These are phyloP conservation scores for Entelurus aequoreus DNA, from an alignment of 2,113 vertebrate genomes.

Conservation along the genomic window DNA sequence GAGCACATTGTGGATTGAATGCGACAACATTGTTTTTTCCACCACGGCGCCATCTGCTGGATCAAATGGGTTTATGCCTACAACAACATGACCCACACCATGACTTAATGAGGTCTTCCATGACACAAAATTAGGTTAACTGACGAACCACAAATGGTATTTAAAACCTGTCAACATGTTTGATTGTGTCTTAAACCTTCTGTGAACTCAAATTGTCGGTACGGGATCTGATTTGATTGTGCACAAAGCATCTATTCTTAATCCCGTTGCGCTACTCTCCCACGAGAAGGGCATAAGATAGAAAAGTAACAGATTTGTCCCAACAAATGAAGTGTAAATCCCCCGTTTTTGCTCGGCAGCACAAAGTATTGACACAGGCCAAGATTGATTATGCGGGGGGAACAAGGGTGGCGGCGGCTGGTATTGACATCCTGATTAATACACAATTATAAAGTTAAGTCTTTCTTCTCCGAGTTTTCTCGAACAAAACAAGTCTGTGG, in stretches of 20 bases:
- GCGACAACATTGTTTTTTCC: too few species aligned
- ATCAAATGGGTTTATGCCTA: too few species aligned
- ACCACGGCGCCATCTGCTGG: too few species aligned
- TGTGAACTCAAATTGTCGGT: too few species aligned
- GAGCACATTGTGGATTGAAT: too few species aligned
- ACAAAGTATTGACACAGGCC: conserved; percentile 28
- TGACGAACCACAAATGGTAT: too few species aligned
- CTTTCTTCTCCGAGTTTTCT: conserved; percentile 41
- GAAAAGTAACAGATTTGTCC: conserved; percentile 33
- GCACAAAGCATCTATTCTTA: background rate
- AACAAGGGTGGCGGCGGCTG: background rate
- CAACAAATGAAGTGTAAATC: conserved; percentile 34
- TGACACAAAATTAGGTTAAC: too few species aligned
- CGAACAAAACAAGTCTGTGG: conserved; percentile 29
- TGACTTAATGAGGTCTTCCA: too few species aligned
- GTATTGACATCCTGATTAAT: conserved; percentile 48
- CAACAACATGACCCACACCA: too few species aligned
- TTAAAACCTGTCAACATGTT: too few species aligned
- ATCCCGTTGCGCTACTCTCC: conserved; percentile 29
- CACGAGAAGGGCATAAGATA: conserved; percentile 26
- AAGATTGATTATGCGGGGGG: conserved; percentile 22
- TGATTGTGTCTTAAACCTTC: too few species aligned
- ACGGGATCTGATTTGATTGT: background rate
- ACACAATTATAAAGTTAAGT: conserved; percentile 41
- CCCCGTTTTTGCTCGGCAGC: conserved; percentile 20